Evolutionary conservation across 2,888 invertebrate genomes (phyloP), one percentile per base, ranked within the genome.

Genomic region (Amaurobius ferox): DNA sequence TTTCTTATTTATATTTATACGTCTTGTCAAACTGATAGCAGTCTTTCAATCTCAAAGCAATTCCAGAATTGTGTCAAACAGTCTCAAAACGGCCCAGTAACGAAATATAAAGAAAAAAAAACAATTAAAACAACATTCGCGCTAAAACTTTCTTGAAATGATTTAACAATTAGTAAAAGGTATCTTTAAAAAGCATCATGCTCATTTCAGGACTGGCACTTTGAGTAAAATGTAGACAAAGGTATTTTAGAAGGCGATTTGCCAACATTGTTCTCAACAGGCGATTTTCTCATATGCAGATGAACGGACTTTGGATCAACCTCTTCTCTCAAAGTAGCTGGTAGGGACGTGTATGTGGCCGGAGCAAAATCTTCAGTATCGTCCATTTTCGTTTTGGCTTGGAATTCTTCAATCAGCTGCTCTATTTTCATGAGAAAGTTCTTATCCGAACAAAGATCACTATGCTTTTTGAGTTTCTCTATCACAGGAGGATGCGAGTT

Each of bases 171-270:
- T n/a, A n/a, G n/a, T n/a, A n/a, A n/a, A n/a, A n/a, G n/a, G n/a
- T n/a, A n/a, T n/a, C n/a, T n/a, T n/a, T n/a, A n/a, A n/a, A n/a
- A n/a, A n/a, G n/a, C n/a, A n/a, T n/a, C n/a, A n/a, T n/a, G n/a
- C n/a, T n/a, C n/a, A n/a, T n/a, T n/a, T 44, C 62, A 85, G 30
- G 72, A 64, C n/a, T 61, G 78, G 28, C 85, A 72, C 55, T 86
- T 86, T 0, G 70, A 29, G 66, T 79, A 71, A 71, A 67, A 87
- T 0, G 62, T 68, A 13, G 80, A 81, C 32, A 87, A 32, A 7
- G 87, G 87, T 67, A 87, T 87, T 68, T 87, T 87, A 6, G 87
- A 86, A 0, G 86, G 79, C 0, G 86, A 86, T 40, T 79, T 86
- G 11, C 83, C 77, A 28, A 26, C 9, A 39, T 26, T 30, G 19